These are phyloP conservation scores for Matsumyia berberina DNA, from an alignment of 2,888 invertebrate genomes.

Conservation along the genomic window DNA sequence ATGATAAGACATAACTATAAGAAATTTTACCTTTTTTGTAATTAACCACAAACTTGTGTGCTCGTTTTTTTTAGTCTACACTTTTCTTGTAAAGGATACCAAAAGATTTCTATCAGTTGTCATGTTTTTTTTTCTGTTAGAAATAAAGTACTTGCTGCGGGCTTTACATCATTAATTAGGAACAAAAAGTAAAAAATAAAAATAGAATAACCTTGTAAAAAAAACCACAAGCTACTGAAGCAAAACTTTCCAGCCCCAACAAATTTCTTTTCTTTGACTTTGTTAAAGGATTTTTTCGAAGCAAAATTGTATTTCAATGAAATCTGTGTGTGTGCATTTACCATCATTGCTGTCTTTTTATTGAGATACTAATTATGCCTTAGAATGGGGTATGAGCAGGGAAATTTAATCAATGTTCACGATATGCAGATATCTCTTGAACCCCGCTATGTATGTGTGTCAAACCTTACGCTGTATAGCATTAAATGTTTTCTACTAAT, in stretches of 20 bases:
- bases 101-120: neutral
- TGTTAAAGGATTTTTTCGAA: neutral
- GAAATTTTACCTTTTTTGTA: neutral
- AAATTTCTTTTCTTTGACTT: neutral
- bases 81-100: neutral
- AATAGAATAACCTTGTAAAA: neutral
- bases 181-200: neutral
- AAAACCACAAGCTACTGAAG: neutral
- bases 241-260: constrained; percentile 1
- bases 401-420: constrained; percentile 1
- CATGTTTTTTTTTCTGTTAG: neutral
- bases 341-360: neutral
- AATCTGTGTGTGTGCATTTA: neutral
- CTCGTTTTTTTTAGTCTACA: too few relatives aligned
- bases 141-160: neutral
- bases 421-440: neutral
- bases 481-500: neutral
- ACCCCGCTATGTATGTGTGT: constrained; percentile 15
- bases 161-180: constrained; percentile 3
- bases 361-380: neutral
- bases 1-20: neutral
- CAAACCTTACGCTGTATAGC: neutral
- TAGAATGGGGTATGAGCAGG: neutral
- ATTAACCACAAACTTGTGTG: too few relatives aligned
- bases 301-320: neutral